These are phyloP conservation scores for Enteromius fasciolatus DNA, from an alignment of 2,797 vertebrate species.

Conservation along the genomic window DNA sequence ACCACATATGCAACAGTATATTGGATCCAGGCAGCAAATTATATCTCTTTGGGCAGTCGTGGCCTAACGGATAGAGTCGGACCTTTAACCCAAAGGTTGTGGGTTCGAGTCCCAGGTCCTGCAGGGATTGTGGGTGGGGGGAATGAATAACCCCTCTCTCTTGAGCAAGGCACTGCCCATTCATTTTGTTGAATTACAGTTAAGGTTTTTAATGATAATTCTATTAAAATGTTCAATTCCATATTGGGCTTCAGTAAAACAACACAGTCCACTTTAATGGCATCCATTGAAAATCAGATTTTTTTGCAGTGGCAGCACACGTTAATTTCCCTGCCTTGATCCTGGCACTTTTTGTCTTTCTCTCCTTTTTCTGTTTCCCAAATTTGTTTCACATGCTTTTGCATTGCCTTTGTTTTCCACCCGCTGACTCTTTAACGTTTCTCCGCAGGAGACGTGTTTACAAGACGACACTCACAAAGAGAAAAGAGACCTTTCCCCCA, in stretches of 20 bases:
- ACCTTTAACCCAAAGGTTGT: no score
- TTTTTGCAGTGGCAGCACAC: background rate
- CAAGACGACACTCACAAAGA: conserved; percentile 74
- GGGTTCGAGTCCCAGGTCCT: no score
- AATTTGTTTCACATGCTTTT: conserved; percentile 12
- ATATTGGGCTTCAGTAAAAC: background rate
- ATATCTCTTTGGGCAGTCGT: no score
- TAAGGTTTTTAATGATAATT: background rate
- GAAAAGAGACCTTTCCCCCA: conserved; percentile 79
- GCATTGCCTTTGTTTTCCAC: conserved; percentile 7
- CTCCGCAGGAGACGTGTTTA: conserved; percentile 76
- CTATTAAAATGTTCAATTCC: background rate
- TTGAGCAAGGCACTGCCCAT: no score
- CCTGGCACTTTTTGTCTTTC: background rate
- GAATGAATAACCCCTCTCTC: no score
- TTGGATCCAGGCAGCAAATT: no score
- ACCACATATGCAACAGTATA: no score
- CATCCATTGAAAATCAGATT: background rate
- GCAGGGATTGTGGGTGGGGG: no score
- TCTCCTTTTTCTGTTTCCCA: background rate
- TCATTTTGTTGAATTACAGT: background rate
- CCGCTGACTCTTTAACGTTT: conserved; percentile 31
- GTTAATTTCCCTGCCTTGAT: background rate
- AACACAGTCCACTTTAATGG: background rate
- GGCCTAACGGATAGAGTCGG: no score